Percentiles rank a stretch among this genome's conserved stretches.
These are phyloP conservation scores for Danio tinwini DNA, from an alignment of 2,797 vertebrate genomes.

Conservation along the genomic window DNA sequence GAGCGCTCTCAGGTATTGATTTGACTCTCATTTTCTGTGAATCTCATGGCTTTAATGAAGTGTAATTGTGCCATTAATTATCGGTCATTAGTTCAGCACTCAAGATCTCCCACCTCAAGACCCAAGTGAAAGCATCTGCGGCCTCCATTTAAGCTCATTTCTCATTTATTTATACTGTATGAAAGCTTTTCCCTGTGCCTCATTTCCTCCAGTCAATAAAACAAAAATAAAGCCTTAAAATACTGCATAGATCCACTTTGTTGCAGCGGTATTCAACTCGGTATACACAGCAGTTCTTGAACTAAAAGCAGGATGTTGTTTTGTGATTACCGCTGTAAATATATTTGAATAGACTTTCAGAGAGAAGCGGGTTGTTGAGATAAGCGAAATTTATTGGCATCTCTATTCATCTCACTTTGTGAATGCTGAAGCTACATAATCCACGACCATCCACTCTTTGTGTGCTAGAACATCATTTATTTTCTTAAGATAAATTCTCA, in stretches of 20 bases:
- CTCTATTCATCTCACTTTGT: conserved; percentile 39
- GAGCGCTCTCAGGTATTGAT: conserved; percentile 15
- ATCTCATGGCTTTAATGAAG: conserved; percentile 33
- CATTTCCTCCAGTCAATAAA: conserved; percentile 35
- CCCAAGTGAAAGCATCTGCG: conserved; percentile 31
- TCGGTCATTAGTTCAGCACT: conserved; percentile 35
- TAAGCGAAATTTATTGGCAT: conserved; percentile 42
- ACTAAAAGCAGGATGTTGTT: background rate
- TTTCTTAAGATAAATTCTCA: background rate
- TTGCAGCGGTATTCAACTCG: conserved; percentile 1
- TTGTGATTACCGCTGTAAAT: conserved; percentile 4
- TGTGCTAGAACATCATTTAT: conserved; percentile 6
- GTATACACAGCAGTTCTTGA: background rate
- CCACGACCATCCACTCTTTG: background rate
- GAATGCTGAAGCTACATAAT: conserved; percentile 44
- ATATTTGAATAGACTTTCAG: conserved; percentile 2
- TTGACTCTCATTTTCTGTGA: background rate
- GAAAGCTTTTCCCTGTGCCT: conserved; percentile 24
- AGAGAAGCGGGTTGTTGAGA: conserved; percentile 10
- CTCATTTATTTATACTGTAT: conserved; percentile 4
- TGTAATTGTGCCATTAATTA: conserved; percentile 49
- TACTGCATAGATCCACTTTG: background rate
- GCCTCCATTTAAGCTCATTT: conserved; percentile 21
- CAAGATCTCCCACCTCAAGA: conserved; percentile 25
- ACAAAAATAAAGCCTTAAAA: background rate